Evolutionary conservation across 2,888 invertebrate genomes (phyloP), one percentile per base, ranked within the genome.

Genomic region (Parasteatoda lunata): DNA sequence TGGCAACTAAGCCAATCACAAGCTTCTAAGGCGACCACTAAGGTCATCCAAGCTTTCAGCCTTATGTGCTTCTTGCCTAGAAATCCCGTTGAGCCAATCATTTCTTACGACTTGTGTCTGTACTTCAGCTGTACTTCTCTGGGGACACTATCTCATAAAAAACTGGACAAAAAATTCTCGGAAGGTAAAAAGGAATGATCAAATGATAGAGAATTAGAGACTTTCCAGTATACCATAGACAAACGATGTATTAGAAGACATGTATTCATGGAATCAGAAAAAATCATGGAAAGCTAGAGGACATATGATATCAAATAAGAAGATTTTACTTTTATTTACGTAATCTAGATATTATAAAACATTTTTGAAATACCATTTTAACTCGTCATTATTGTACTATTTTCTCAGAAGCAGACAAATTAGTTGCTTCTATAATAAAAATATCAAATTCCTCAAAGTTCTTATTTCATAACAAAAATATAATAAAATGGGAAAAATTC

Each of bases 1-100:
- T 84, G 78, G 84, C 77, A 84, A 84, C 84, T 84, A 84, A 84
- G 84, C 84, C 84, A 84, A 78, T 84, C 84, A 84, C 59, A 49
- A 59, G n/a, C 45, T 72, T 84, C 72, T 72, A 73, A 75, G 68
- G 70, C 72, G 78, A 84, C 73, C 78, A 73, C 78, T 84, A 70
- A 78, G 84, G 84, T 84, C 78, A 84, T 77, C 84, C 59, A 69
- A 78, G 77, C 84, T 84, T 84, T 84, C 84, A 78, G 84, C 68
- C 78, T 68, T 66, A 77, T 64, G 71, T 71, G 59, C 81, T 77
- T 77, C 77, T 72, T 76, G 76, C 76, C 68, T 7, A 73, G 84
- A 84, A 77, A 77, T 84, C 84, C 77, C 66, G 78, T 77, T 78
- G 69, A 84, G 78, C 73, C 84, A 78, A 84, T 84, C 84, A 78